Evolutionary conservation across 2,113 vertebrate genomes (phyloP).

Genomic region (Toxotes chatareus): DNA sequence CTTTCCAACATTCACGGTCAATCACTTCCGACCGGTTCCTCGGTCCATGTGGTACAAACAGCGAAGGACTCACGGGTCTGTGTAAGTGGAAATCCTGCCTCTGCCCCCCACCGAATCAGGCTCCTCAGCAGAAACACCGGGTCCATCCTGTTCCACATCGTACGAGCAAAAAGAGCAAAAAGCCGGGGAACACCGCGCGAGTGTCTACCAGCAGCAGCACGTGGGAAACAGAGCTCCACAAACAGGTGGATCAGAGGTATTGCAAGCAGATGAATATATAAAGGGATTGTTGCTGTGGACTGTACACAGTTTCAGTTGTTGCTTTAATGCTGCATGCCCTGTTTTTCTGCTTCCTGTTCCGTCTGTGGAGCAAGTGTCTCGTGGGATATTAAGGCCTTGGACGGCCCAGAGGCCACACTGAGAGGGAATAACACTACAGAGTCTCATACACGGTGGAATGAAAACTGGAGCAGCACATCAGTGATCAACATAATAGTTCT

Average conservation of each 20-base stretch:
- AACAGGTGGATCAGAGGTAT: slow-evolving; percentile 79
- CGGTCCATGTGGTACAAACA: slow-evolving; percentile 54
- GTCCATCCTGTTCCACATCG: background rate
- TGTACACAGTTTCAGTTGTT: slow-evolving; percentile 76
- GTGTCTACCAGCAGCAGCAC: slow-evolving; percentile 61
- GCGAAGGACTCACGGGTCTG: slow-evolving; percentile 22
- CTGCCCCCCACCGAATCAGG: background rate
- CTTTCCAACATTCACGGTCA: slow-evolving; percentile 34
- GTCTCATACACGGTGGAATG: slow-evolving; percentile 23
- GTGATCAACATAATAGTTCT: slow-evolving; percentile 18
- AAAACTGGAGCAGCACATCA: slow-evolving; percentile 9
- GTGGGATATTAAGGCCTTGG: slow-evolving; percentile 77
- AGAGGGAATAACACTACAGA: slow-evolving; percentile 42
- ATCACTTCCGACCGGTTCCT: background rate
- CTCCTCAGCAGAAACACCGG: slow-evolving; percentile 8
- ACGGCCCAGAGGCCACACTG: slow-evolving; percentile 71
- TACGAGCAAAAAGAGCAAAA: slow-evolving; percentile 35
- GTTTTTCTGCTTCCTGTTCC: slow-evolving; percentile 50
- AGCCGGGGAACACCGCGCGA: slow-evolving; percentile 3
- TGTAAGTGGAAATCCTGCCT: slow-evolving; percentile 19
- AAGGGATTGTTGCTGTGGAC: slow-evolving; percentile 86
- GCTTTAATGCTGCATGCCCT: slow-evolving; percentile 68
- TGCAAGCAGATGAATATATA: slow-evolving; percentile 83
- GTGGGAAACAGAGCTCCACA: slow-evolving; percentile 56
- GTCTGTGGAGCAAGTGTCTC: slow-evolving; percentile 48